These are phyloP conservation scores for Pelagia noctiluca DNA, from an alignment of 30 jellyfish, hydroid and myxozoan genomes.

Conservation along the genomic window DNA sequence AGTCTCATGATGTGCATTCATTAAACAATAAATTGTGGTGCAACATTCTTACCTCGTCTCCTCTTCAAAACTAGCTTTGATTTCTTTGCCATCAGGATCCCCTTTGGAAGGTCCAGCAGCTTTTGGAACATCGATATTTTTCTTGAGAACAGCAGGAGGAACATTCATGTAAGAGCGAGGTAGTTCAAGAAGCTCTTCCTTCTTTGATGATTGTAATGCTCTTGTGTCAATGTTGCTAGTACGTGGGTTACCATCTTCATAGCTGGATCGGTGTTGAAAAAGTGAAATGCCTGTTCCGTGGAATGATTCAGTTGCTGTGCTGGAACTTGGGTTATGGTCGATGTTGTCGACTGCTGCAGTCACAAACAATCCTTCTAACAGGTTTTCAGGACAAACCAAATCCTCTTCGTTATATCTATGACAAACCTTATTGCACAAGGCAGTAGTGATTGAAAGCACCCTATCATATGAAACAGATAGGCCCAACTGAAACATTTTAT, in stretches of 20 bases:
- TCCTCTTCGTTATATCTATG: constrained; percentile 24
- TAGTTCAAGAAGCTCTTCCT: not conserved
- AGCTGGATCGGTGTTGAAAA: constrained; percentile 39
- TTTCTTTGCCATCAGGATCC: not conserved
- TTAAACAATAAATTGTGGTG: not conserved
- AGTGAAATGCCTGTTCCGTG: too few relatives aligned
- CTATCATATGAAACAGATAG: constrained; percentile 1
- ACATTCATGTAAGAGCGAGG: constrained; percentile 1
- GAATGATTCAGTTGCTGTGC: too few relatives aligned
- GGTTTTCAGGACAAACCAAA: constrained; percentile 34
- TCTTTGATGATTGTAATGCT: not conserved
- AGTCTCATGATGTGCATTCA: not conserved
- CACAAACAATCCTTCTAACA: constrained; percentile 27
- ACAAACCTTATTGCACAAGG: constrained; percentile 32
- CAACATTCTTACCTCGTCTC: not conserved
- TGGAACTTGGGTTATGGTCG: too few relatives aligned
- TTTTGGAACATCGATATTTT: not conserved
- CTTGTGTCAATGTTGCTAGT: constrained; percentile 28
- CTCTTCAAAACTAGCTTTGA: not conserved
- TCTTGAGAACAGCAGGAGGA: constrained; percentile 4
- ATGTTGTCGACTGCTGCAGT: constrained; percentile 54
- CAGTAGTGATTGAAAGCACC: constrained; percentile 11
- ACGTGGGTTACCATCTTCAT: constrained; percentile 31
- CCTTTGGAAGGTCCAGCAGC: constrained; percentile 3
- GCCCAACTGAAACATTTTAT: too few relatives aligned